These are phyloP conservation scores for Geococcyx californianus DNA, from an alignment of 2,113 vertebrate genomes.

Conservation along the genomic window DNA sequence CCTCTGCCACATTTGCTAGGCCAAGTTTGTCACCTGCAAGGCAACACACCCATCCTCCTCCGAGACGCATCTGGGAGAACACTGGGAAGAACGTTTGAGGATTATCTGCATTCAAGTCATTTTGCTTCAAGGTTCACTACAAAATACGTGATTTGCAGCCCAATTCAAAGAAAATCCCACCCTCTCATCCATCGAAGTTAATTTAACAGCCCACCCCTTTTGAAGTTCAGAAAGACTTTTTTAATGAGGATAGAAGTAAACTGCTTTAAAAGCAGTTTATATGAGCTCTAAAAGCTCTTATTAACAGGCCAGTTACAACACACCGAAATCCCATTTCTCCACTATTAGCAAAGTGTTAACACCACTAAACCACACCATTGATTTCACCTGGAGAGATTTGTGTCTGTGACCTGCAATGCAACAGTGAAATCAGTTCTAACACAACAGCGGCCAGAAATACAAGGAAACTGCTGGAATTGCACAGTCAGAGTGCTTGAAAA, in stretches of 20 bases:
- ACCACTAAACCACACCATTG: neutral
- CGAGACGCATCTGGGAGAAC: neutral
- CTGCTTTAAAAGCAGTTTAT: no score
- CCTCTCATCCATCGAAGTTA: neutral
- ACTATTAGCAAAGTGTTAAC: neutral
- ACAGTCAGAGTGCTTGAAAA: neutral
- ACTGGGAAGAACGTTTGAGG: neutral
- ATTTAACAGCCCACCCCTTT: conserved; percentile 23
- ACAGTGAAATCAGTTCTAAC: neutral
- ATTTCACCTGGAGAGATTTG: neutral
- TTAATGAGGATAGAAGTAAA: conserved; percentile 7
- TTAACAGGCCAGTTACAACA: neutral
- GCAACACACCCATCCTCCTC: neutral
- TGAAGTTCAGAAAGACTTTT: conserved; percentile 20
- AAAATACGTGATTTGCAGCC: conserved; percentile 30
- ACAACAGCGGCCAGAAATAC: neutral
- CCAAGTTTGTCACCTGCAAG: neutral
- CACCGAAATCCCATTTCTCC: neutral
- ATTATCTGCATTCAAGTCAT: conserved; percentile 19
- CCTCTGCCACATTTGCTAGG: neutral
- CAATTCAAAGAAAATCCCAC: conserved; percentile 32
- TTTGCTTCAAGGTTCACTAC: neutral
- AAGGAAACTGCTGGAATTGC: neutral
- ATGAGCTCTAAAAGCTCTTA: neutral
- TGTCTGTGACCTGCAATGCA: neutral